Percentiles rank a stretch among this genome's conserved stretches.
Evolutionary conservation across 2,113 vertebrate species (phyloP).

Genomic region (Misgurnus mizolepis): DNA sequence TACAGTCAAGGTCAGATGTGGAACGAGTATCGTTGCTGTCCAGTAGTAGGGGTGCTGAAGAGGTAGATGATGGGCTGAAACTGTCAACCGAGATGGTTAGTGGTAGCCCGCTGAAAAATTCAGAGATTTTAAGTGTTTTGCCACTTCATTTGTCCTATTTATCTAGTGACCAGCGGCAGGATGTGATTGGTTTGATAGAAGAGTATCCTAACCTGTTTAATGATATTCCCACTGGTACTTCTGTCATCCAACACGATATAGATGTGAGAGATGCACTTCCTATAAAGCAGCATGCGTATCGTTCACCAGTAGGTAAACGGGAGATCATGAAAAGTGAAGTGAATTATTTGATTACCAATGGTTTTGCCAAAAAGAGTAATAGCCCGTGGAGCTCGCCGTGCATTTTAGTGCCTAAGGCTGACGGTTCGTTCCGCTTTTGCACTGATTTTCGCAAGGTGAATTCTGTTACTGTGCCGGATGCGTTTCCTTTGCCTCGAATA

Average conservation of each 20-base stretch:
- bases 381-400: too few species aligned
- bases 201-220: neutral
- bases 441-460: too few species aligned
- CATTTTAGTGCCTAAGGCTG: too few species aligned
- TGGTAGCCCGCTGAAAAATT: too few species aligned
- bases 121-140: too few species aligned
- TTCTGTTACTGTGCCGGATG: neutral
- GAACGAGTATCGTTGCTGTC: too few species aligned
- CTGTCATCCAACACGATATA: neutral
- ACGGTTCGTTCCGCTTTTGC: neutral
- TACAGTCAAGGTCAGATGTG: too few species aligned
- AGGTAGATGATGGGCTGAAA: too few species aligned
- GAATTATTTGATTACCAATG: neutral
- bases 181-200: neutral
- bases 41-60: too few species aligned
- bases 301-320: neutral
- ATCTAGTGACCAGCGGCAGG: neutral
- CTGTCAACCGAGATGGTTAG: too few species aligned
- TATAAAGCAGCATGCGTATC: conserved; percentile 2
- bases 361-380: too few species aligned
- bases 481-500: neutral
- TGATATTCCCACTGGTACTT: neutral
- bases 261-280: neutral
- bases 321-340: neutral
- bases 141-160: too few species aligned